Percentiles rank a stretch among this genome's conserved stretches.
Evolutionary conservation across 2,888 invertebrate species (phyloP).

Genomic region (Drosophila antonietae): DNA sequence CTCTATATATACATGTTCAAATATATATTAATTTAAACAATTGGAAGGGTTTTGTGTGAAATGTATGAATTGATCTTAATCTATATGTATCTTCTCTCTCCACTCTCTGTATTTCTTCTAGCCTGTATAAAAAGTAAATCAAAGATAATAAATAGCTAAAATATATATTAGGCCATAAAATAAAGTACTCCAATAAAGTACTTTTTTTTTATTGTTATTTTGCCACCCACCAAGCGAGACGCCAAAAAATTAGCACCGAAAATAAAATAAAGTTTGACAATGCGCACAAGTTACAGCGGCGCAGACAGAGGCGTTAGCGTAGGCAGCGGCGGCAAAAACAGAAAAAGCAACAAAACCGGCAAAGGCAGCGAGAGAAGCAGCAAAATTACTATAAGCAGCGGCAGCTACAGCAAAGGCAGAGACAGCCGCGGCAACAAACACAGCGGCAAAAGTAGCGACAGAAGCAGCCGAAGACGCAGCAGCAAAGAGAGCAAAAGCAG

Average conservation of each 20-base stretch:
- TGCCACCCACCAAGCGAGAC: conserved; percentile 10
- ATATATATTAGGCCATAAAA: neutral
- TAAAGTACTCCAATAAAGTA: neutral
- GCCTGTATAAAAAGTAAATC: neutral
- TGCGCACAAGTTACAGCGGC: conserved; percentile 44
- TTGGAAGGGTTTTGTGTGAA: neutral
- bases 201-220: neutral
- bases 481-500: too few species aligned
- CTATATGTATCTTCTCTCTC: neutral
- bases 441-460: neutral
- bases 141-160: neutral
- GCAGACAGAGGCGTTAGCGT: conserved; percentile 1
- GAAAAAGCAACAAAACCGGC: neutral
- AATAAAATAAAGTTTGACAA: conserved; percentile 12
- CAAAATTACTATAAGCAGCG: too few species aligned
- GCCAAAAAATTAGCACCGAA: neutral
- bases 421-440: neutral
- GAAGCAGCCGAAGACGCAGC: neutral
- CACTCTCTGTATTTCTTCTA: neutral
- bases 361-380: neutral
- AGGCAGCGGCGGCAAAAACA: conserved; percentile 1
- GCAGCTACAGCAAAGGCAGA: neutral
- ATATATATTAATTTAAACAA: neutral
- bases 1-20: neutral
- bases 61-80: neutral